These are phyloP conservation scores for Phyto melanocephala DNA, from an alignment of 2,888 invertebrate species.

Conservation along the genomic window DNA sequence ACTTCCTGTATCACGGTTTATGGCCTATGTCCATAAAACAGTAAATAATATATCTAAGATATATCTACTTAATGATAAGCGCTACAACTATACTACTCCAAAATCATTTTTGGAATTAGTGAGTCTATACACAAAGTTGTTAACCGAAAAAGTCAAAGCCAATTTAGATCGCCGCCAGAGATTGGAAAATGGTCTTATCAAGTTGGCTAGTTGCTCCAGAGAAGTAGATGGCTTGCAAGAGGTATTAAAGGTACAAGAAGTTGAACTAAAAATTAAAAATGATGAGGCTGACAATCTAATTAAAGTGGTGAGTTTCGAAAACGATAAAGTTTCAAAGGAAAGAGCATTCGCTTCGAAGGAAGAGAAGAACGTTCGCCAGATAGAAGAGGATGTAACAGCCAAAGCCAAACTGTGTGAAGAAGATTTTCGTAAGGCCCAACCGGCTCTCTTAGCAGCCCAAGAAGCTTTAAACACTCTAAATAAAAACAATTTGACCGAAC, in stretches of 20 bases:
- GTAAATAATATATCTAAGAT: slow-evolving; percentile 91
- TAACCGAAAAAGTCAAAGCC: slow-evolving; percentile 84
- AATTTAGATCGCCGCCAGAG: slow-evolving; percentile 87
- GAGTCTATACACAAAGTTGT: slow-evolving; percentile 86
- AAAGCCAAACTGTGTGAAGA: slow-evolving; percentile 92
- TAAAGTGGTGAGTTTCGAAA: slow-evolving; percentile 91
- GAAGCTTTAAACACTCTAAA: slow-evolving; percentile 95
- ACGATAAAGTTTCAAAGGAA: slow-evolving; percentile 93
- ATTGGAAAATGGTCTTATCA: slow-evolving; percentile 92
- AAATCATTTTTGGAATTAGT: slow-evolving; percentile 97
- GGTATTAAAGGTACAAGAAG: slow-evolving; percentile 85
- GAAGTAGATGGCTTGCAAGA: slow-evolving; percentile 92
- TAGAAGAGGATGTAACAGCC: slow-evolving; percentile 91
- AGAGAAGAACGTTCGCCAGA: slow-evolving; percentile 92
- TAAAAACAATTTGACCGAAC: slow-evolving; percentile 94
- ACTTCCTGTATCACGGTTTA: slow-evolving; percentile 87
- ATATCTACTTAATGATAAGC: slow-evolving; percentile 90
- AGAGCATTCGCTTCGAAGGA: slow-evolving; percentile 90
- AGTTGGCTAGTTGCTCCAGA: slow-evolving; percentile 89
- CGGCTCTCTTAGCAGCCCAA: slow-evolving; percentile 92
- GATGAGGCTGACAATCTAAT: slow-evolving; percentile 93
- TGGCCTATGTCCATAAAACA: slow-evolving; percentile 93
- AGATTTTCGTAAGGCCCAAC: slow-evolving; percentile 94
- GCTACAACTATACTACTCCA: slow-evolving; percentile 97
- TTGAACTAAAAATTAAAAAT: slow-evolving; percentile 91